A percentile compares a stretch with the other conserved stretches of the same genome.
Conservation (phyloP, 2,888 invertebrate genomes). For the Mimumesa dahlbomi region DNA sequence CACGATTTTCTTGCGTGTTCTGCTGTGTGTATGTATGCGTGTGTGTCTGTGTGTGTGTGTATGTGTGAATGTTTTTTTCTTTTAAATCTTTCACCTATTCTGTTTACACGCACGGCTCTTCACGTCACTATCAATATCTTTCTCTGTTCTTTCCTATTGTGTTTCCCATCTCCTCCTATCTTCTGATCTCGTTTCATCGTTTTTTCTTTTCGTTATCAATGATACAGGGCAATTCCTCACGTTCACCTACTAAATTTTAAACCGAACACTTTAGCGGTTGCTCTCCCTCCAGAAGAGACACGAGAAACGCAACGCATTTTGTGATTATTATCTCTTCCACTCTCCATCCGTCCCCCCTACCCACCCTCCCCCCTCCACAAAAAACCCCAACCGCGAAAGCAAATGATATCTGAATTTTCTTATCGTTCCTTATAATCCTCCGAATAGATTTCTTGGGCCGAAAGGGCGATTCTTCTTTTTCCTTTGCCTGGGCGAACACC, state of each 20-base stretch:
- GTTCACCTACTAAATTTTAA: constrained; percentile 73
- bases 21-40: too few relatives aligned
- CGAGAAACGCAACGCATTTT: constrained; percentile 36
- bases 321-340: background rate
- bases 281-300: constrained; percentile 73
- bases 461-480: constrained; percentile 17
- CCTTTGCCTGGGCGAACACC: background rate
- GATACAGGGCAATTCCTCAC: constrained; percentile 79
- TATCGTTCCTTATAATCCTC: background rate
- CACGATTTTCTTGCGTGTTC: too few relatives aligned
- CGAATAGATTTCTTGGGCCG: constrained; percentile 2
- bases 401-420: too few relatives aligned
- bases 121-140: constrained; percentile 19
- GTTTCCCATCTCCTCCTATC: constrained; percentile 4
- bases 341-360: background rate
- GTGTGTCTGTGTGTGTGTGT: too few relatives aligned
- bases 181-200: constrained; percentile 25
- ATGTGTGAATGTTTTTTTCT: too few relatives aligned
- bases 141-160: background rate
- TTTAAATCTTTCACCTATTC: constrained; percentile 25
- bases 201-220: constrained; percentile 44
- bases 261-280: constrained; percentile 72
- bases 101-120: constrained; percentile 50
- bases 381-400: too few relatives aligned
- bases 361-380: too few relatives aligned